Conservation (phyloP, 2,888 invertebrate genomes). For the Athrips mouffetella region DNA sequence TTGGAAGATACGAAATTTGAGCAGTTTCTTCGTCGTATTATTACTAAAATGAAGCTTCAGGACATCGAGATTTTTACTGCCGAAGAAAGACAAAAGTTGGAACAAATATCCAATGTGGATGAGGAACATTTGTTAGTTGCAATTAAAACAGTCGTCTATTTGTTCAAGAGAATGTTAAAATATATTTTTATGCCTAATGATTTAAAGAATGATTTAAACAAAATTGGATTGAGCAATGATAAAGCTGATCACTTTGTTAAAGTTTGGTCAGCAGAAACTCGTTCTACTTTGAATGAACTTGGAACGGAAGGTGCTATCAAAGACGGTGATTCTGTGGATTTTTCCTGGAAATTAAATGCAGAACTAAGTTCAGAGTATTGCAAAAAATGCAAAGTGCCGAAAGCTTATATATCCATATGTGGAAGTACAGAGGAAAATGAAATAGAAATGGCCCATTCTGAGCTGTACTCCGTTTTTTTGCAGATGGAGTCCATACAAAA, state of each 20-base stretch:
- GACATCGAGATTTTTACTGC: conserved; percentile 59
- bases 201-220: conserved; percentile 53
- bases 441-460: conserved; percentile 62
- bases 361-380: conserved; percentile 64
- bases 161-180: conserved; percentile 58
- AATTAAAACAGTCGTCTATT: conserved; percentile 57
- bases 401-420: conserved; percentile 52
- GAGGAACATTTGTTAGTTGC: conserved; percentile 48
- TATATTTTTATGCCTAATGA: conserved; percentile 65
- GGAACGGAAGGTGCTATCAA: conserved; percentile 37
- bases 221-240: conserved; percentile 49
- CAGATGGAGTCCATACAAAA: conserved; percentile 67
- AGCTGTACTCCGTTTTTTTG: conserved; percentile 59
- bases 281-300: conserved; percentile 51
- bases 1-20: conserved; percentile 62
- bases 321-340: conserved; percentile 38
- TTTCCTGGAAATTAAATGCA: conserved; percentile 63
- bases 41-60: conserved; percentile 51
- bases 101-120: conserved; percentile 56
- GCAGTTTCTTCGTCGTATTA: conserved; percentile 59
- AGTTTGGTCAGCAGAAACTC: conserved; percentile 63
- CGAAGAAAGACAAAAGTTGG: conserved; percentile 56
- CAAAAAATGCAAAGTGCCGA: conserved; percentile 62
- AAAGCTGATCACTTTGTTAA: conserved; percentile 60
- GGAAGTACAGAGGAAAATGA: conserved; percentile 41